These are phyloP conservation scores for Strigamia crassipes DNA, from an alignment of 2,888 invertebrate genomes.

Conservation along the genomic window DNA sequence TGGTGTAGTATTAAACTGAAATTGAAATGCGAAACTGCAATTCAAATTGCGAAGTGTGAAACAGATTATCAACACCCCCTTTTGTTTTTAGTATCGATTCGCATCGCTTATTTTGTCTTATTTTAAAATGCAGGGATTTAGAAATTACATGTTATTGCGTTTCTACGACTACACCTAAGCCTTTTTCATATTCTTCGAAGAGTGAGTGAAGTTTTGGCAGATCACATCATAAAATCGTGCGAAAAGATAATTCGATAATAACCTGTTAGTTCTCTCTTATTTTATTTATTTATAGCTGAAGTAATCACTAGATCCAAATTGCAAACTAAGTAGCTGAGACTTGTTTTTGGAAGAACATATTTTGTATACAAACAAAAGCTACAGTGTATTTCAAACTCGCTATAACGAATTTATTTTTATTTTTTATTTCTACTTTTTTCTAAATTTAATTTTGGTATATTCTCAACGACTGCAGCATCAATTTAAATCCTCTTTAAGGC, in stretches of 20 bases:
- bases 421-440: neutral
- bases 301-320: neutral
- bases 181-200: neutral
- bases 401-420: too few species aligned
- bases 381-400: neutral
- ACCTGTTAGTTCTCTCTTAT: neutral
- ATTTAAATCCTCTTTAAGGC: neutral
- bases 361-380: too few species aligned
- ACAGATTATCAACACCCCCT: neutral
- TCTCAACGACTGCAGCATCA: neutral
- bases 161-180: neutral
- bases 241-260: neutral
- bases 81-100: neutral
- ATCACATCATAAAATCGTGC: slow-evolving; percentile 6
- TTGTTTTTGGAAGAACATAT: neutral
- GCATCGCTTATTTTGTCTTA: neutral
- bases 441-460: neutral
- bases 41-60: too few species aligned
- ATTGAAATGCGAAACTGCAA: too few species aligned
- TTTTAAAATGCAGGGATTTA: slow-evolving; percentile 1
- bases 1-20: too few species aligned
- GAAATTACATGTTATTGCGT: slow-evolving; percentile 1
- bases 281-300: too few species aligned
- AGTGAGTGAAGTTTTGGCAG: neutral
- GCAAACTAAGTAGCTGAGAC: neutral